Percentiles rank a stretch among this genome's conserved stretches.
phyloP scores from a whole-genome alignment of 1,140 invertebrate genomes.

The Dolichoris vasculosae region DNA sequence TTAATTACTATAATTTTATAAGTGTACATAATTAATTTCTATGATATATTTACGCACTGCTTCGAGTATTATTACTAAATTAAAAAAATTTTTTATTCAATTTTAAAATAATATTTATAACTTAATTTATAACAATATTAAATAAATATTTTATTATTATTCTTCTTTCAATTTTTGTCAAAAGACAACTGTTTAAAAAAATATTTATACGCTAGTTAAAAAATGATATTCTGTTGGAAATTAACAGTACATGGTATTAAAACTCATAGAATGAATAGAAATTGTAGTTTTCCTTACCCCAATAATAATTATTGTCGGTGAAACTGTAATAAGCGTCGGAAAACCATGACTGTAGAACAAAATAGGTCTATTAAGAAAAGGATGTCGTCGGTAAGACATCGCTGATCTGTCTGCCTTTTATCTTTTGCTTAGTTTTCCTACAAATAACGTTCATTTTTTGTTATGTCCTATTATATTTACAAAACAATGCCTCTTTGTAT shows the following conservation, averaged over 20 bases:
- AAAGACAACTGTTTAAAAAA: background rate
- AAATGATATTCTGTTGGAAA: background rate
- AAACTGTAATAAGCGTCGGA: background rate
- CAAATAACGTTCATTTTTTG: slow-evolving; percentile 23
- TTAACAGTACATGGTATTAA: background rate
- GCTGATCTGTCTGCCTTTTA: background rate
- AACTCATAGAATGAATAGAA: background rate
- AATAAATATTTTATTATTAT: too few species aligned
- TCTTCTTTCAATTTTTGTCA: background rate
- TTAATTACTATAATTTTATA: too few species aligned
- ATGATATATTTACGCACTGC: too few species aligned
- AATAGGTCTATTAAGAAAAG: background rate
- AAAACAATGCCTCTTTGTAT: slow-evolving; percentile 29
- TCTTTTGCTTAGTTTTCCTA: background rate
- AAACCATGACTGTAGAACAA: background rate
- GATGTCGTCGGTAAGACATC: background rate
- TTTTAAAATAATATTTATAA: too few species aligned
- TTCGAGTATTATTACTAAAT: too few species aligned
- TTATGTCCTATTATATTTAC: slow-evolving; percentile 40
- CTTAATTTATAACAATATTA: too few species aligned
- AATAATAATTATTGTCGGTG: slow-evolving; percentile 32
- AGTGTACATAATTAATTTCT: too few species aligned
- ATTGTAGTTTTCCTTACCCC: background rate
- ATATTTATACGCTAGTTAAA: background rate
- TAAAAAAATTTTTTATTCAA: too few species aligned